These are phyloP conservation scores for Apteryx mantelli DNA, from an alignment of 2,113 vertebrate species.

Conservation along the genomic window DNA sequence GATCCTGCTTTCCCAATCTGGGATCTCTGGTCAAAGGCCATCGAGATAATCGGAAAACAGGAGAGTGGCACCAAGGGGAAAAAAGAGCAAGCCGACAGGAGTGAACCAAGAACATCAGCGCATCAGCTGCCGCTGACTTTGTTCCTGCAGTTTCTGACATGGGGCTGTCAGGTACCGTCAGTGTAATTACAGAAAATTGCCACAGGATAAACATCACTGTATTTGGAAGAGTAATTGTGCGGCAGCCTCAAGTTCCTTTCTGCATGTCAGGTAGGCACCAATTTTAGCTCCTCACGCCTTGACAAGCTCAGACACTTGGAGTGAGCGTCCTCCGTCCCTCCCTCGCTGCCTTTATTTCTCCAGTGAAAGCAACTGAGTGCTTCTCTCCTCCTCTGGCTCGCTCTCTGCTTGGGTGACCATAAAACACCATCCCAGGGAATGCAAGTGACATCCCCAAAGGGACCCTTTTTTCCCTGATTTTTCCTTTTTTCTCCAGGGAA, in stretches of 20 bases:
- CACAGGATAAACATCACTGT: slow-evolving; percentile 8
- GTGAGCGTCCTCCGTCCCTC: not conserved
- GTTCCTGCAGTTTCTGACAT: not conserved
- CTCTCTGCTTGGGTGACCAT: not conserved
- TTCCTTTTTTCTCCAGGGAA: not conserved
- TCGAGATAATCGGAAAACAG: not conserved
- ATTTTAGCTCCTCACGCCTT: not conserved
- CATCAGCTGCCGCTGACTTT: not conserved
- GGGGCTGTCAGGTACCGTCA: not conserved
- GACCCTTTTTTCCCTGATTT: not conserved
- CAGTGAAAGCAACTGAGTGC: not conserved
- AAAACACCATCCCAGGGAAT: not conserved
- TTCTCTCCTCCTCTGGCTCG: not conserved
- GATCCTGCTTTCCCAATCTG: not conserved
- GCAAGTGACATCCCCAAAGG: accelerated
- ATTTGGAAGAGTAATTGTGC: not conserved
- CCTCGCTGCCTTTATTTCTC: not conserved
- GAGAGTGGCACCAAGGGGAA: not conserved
- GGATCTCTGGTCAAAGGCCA: not conserved
- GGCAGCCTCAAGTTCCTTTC: not conserved
- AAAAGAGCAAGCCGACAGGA: not conserved
- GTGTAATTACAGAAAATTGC: not conserved
- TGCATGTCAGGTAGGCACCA: not conserved
- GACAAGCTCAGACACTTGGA: not conserved
- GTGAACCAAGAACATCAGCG: not conserved